Percentiles rank a stretch among this genome's conserved stretches.
These are phyloP conservation scores for Eumerus sabulonum DNA, from an alignment of 2,888 invertebrate genomes.

Conservation along the genomic window DNA sequence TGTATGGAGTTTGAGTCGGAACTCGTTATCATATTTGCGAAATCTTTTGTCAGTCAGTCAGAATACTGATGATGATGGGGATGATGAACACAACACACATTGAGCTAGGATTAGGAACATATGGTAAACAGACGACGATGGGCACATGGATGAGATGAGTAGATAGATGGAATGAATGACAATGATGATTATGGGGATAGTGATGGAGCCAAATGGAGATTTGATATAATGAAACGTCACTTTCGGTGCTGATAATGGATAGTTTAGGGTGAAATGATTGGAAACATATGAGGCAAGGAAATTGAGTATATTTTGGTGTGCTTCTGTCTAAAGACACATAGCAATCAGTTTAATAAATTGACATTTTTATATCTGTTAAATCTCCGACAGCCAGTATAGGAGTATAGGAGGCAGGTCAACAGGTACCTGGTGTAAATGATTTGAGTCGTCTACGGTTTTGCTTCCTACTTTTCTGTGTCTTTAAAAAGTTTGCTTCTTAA, in stretches of 20 bases:
- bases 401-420: no score
- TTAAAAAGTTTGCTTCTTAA: background rate
- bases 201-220: slow-evolving; percentile 36
- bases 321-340: background rate
- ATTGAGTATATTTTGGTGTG: background rate
- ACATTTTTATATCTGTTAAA: no score
- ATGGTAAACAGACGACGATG: slow-evolving; percentile 52
- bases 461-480: no score
- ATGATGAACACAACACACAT: slow-evolving; percentile 37
- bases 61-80: slow-evolving; percentile 34
- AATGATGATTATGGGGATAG: slow-evolving; percentile 20
- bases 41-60: slow-evolving; percentile 58
- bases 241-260: slow-evolving; percentile 12
- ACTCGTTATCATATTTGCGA: slow-evolving; percentile 57
- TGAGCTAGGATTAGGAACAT: slow-evolving; percentile 49
- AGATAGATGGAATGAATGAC: slow-evolving; percentile 24
- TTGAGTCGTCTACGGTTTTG: no score
- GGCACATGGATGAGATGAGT: no score
- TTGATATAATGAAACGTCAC: slow-evolving; percentile 54
- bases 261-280: background rate
- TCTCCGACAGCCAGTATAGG: no score
- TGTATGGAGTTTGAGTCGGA: no score
- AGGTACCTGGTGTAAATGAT: no score
- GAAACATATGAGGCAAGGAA: background rate
- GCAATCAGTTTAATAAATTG: no score